These are phyloP conservation scores for Esox niger DNA, from an alignment of 2,113 vertebrate species.

Conservation along the genomic window DNA sequence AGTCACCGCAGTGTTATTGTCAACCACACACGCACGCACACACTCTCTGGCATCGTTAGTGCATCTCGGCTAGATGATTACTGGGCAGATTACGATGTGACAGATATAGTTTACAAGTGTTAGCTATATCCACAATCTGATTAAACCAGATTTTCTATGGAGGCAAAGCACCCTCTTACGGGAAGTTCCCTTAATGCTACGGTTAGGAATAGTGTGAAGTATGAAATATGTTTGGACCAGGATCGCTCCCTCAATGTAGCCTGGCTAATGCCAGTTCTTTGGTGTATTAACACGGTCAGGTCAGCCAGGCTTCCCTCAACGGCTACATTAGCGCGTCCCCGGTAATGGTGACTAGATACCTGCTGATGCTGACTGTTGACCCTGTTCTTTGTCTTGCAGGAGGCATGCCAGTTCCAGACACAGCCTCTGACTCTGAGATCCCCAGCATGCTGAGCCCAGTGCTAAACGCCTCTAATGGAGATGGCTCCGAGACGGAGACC, in stretches of 20 bases:
- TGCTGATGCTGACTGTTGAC: neutral
- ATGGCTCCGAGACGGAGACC: slow-evolving; percentile 95
- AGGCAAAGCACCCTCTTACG: too few relatives aligned
- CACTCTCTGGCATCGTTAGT: neutral
- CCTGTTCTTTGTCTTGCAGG: slow-evolving; percentile 65
- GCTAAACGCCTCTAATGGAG: slow-evolving; percentile 90
- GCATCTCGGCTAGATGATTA: neutral
- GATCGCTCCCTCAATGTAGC: too few relatives aligned
- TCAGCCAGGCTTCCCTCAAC: too few relatives aligned
- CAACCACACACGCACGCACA: neutral
- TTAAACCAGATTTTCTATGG: neutral
- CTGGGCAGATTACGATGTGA: neutral
- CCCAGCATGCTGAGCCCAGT: slow-evolving; percentile 91
- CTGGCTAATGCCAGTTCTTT: too few relatives aligned
- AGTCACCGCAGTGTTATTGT: neutral
- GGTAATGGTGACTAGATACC: too few relatives aligned
- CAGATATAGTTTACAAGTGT: neutral
- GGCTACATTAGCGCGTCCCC: too few relatives aligned
- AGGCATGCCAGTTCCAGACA: slow-evolving; percentile 97
- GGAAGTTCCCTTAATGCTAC: too few relatives aligned
- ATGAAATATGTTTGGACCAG: too few relatives aligned
- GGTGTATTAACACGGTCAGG: too few relatives aligned
- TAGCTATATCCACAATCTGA: slow-evolving; percentile 5
- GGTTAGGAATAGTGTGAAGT: too few relatives aligned
- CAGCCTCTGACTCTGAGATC: slow-evolving; percentile 86